Conservation (phyloP, 2,888 invertebrate genomes). For the Embidobia sp. region DNA sequence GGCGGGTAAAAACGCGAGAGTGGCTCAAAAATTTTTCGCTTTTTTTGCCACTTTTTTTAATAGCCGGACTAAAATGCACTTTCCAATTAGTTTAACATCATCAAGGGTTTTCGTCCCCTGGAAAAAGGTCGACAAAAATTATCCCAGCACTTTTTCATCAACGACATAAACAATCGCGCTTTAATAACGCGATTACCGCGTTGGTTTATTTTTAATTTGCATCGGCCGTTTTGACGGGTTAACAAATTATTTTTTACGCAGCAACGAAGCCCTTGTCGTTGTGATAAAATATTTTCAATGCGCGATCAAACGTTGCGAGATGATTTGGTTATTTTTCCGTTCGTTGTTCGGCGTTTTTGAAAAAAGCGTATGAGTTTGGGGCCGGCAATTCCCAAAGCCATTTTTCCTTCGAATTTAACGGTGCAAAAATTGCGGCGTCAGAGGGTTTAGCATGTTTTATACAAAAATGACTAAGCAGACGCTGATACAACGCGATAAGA, state of each 20-base stretch:
- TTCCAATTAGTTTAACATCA: constrained; percentile 50
- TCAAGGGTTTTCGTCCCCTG: constrained; percentile 13
- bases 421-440: constrained; percentile 53
- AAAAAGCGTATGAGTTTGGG: constrained; percentile 50
- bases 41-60: constrained; percentile 26
- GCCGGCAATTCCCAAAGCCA: constrained; percentile 51
- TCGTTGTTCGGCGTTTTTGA: constrained; percentile 39
- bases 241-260: constrained; percentile 20
- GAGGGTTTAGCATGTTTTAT: constrained; percentile 46
- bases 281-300: constrained; percentile 46
- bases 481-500: constrained; percentile 57
- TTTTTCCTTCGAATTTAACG: constrained; percentile 54
- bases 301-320: constrained; percentile 32
- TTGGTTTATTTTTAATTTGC: no score
- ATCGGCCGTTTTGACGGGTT: no score
- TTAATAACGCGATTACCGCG: neutral
- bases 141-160: constrained; percentile 4
- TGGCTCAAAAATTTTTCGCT: constrained; percentile 42
- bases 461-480: constrained; percentile 57
- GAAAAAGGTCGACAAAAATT: constrained; percentile 9
- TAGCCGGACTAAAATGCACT: constrained; percentile 28
- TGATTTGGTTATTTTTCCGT: constrained; percentile 51
- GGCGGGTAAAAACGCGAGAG: constrained; percentile 3
- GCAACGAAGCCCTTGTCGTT: constrained; percentile 17
- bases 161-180: neutral